Conservation (phyloP, 2,797 vertebrate genomes). For the Ctenochaetus hawaiiensis region DNA sequence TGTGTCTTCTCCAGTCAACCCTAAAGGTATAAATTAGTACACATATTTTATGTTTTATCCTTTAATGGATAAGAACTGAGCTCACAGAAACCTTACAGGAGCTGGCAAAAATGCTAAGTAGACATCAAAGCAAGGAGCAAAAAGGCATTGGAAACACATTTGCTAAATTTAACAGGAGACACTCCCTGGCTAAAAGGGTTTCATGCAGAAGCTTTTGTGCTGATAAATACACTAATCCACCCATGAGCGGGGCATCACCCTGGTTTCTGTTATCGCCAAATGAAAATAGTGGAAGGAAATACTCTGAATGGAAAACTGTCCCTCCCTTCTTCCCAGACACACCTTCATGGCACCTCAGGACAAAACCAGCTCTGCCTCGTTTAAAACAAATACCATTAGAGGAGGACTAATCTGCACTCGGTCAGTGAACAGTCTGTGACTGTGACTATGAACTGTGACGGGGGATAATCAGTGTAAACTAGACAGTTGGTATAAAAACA, state of each 20-base stretch:
- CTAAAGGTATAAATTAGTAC: not conserved
- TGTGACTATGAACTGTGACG: no score
- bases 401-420: constrained; percentile 28
- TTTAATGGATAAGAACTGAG: not conserved
- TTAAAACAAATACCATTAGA: constrained; percentile 42
- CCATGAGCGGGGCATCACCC: constrained; percentile 63
- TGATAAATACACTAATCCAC: constrained; percentile 63
- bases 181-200: constrained; percentile 40
- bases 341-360: constrained; percentile 46
- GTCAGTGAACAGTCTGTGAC: not conserved
- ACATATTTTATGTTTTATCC: not conserved
- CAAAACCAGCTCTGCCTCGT: constrained; percentile 28
- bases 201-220: constrained; percentile 42
- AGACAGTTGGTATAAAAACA: not conserved
- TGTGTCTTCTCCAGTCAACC: not conserved
- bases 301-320: constrained; percentile 76
- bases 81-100: not conserved
- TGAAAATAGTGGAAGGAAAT: constrained; percentile 76
- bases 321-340: constrained; percentile 70
- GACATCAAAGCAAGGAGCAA: constrained; percentile 25
- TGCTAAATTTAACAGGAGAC: constrained; percentile 60
- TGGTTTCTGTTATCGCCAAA: constrained; percentile 70
- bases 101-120: not conserved
- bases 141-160: constrained; percentile 38
- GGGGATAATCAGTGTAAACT: no score